Evolutionary conservation across 2,888 invertebrate species (phyloP).

Genomic region (Sinelater perroti): DNA sequence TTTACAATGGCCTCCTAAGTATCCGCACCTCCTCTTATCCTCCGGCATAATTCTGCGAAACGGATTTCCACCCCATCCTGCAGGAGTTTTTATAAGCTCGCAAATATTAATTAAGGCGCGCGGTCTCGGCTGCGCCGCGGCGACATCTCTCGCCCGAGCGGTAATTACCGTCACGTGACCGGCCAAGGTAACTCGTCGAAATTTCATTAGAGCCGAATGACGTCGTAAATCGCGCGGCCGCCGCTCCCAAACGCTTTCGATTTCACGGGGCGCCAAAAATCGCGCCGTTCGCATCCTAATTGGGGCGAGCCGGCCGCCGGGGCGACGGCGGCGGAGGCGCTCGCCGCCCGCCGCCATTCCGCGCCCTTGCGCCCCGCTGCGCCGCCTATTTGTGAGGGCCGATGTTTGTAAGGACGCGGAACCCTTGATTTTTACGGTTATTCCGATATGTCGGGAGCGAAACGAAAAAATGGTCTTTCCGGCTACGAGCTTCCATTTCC

Average conservation of each 20-base stretch:
- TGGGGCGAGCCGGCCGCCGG: slow-evolving; percentile 19
- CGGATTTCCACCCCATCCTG: slow-evolving; percentile 41
- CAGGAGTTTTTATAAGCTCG: slow-evolving; percentile 50
- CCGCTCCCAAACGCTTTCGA: slow-evolving; percentile 18
- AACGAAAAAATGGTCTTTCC: slow-evolving; percentile 65
- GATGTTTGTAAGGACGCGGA: slow-evolving; percentile 45
- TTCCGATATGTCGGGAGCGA: slow-evolving; percentile 53
- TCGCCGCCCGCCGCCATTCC: slow-evolving; percentile 20
- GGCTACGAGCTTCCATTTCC: slow-evolving; percentile 67
- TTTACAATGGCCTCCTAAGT: slow-evolving; percentile 39
- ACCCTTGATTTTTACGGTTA: slow-evolving; percentile 50
- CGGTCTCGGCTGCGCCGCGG: slow-evolving; percentile 45
- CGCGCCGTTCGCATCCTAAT: slow-evolving; percentile 31
- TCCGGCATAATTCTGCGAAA: slow-evolving; percentile 40
- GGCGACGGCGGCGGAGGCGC: slow-evolving; percentile 10
- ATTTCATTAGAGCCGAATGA: slow-evolving; percentile 65
- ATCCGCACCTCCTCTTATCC: slow-evolving; percentile 40
- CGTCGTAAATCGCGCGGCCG: slow-evolving; percentile 60
- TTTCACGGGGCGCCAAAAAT: slow-evolving; percentile 15
- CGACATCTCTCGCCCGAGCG: slow-evolving; percentile 46
- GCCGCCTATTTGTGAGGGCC: slow-evolving; percentile 47
- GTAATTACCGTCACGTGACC: slow-evolving; percentile 52
- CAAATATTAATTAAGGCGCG: slow-evolving; percentile 55
- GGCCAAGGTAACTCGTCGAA: slow-evolving; percentile 53
- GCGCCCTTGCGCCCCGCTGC: slow-evolving; percentile 43